Conservation (phyloP, 2,888 invertebrate species). For the Ectemnius continuus region DNA sequence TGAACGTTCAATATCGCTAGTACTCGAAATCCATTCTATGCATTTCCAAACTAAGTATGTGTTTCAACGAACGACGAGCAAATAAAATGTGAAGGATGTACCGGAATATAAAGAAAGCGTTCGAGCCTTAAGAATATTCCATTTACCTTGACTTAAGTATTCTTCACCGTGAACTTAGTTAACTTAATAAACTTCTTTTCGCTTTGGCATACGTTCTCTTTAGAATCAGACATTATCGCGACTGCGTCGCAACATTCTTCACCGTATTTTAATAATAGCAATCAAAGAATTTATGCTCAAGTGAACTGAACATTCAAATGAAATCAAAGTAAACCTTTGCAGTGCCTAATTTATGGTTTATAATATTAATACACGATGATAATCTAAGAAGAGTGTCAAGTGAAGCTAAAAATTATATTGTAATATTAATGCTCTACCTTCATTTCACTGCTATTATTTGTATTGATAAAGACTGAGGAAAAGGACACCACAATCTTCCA, state of each 20-base stretch:
- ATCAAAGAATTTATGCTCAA: constrained; percentile 33
- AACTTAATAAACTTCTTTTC: constrained; percentile 65
- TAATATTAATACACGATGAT: no score
- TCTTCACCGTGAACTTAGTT: constrained; percentile 65
- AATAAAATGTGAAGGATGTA: constrained; percentile 50
- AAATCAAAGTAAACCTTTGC: constrained; percentile 53
- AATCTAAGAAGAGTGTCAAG: no score
- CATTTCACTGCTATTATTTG: not conserved
- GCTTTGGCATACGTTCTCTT: constrained; percentile 64
- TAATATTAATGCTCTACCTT: no score
- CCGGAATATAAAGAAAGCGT: constrained; percentile 55
- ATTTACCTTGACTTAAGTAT: constrained; percentile 64
- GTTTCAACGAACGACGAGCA: constrained; percentile 45
- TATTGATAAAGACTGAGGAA: not conserved
- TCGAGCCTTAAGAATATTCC: constrained; percentile 62
- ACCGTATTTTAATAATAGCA: constrained; percentile 49
- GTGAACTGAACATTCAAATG: constrained; percentile 30
- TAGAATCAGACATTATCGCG: constrained; percentile 63
- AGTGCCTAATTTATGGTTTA: no score
- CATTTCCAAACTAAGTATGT: constrained; percentile 41
- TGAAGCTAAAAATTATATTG: no score
- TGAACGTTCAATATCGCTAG: constrained; percentile 12
- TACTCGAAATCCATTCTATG: constrained; percentile 35
- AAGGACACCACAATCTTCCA: not conserved
- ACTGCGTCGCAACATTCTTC: constrained; percentile 67